Conservation (phyloP, 2,888 invertebrate species). For the Ichneumon xanthorius region DNA sequence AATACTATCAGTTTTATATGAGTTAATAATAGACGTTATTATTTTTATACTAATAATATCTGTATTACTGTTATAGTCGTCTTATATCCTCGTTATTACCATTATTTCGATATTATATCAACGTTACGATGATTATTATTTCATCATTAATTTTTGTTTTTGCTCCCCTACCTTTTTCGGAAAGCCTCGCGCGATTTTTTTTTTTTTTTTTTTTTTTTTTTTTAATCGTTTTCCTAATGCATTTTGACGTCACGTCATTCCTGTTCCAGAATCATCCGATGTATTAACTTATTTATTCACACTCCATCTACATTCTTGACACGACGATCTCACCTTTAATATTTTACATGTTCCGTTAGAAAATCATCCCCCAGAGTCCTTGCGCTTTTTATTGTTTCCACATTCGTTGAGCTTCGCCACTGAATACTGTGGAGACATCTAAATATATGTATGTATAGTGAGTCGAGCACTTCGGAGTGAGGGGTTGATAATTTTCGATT, state of each 20-base stretch:
- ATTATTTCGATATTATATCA: constrained; percentile 70
- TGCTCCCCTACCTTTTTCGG: constrained; percentile 52
- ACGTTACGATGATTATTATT: constrained; percentile 64
- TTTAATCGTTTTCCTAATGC: not conserved
- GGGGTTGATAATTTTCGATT: constrained; percentile 1
- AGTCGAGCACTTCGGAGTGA: constrained; percentile 18
- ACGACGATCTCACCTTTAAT: not conserved
- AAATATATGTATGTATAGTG: constrained; percentile 22
- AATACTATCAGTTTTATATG: constrained; percentile 81
- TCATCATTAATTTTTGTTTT: constrained; percentile 69
- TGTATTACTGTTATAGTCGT: constrained; percentile 59
- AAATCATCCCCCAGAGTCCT: constrained; percentile 2
- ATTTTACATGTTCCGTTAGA: constrained; percentile 8
- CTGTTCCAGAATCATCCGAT: not conserved
- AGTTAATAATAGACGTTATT: constrained; percentile 67
- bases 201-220: not conserved
- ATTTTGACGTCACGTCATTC: constrained; percentile 4
- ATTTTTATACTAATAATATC: constrained; percentile 67
- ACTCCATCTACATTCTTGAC: not conserved
- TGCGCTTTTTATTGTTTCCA: constrained; percentile 25
- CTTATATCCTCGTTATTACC: constrained; percentile 64
- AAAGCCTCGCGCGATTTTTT: constrained; percentile 36
- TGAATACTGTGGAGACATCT: constrained; percentile 38
- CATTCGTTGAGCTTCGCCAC: constrained; percentile 51
- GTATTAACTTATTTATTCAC: constrained; percentile 11